Evolutionary conservation across 1,140 invertebrate species (phyloP).

Genomic region (Coelopa frigida): DNA sequence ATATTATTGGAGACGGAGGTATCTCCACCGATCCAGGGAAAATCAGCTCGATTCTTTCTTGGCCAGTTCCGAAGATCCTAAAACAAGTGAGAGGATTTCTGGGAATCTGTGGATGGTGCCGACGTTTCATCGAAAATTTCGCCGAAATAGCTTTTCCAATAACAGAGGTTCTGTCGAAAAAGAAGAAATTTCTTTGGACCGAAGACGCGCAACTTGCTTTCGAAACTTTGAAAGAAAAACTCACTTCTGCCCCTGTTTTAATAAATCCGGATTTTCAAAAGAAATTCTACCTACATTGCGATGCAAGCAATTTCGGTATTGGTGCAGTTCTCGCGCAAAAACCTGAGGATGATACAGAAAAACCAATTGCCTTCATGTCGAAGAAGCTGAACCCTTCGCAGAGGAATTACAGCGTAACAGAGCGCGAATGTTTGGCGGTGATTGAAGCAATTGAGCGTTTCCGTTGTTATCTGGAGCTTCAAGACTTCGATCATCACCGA

Average conservation of each 20-base stretch:
- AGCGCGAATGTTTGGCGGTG: conserved; percentile 10
- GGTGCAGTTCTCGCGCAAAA: conserved; percentile 9
- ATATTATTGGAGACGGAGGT: conserved; percentile 10
- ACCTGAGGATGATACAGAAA: conserved; percentile 12
- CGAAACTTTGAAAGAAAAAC: conserved; percentile 4
- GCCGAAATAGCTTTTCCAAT: conserved; percentile 29
- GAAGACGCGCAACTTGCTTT: conserved; percentile 3
- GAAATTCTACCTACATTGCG: conserved; percentile 15
- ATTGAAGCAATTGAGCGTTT: conserved; percentile 3
- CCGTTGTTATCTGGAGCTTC: conserved; percentile 2
- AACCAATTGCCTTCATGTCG: conserved; percentile 13
- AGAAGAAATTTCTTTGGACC: conserved; percentile 6
- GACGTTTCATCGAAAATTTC: conserved; percentile 36
- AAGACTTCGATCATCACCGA: conserved; percentile 5
- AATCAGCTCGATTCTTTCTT: not conserved
- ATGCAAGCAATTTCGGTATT: conserved; percentile 16
- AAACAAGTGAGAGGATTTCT: conserved; percentile 11
- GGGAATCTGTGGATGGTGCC: conserved; percentile 30
- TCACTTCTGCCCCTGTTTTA: conserved; percentile 20
- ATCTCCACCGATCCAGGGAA: conserved; percentile 7
- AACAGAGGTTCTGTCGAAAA: conserved; percentile 27
- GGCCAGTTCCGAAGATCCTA: not conserved
- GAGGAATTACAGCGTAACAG: conserved; percentile 7
- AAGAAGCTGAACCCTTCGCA: conserved; percentile 6
- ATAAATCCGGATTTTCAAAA: conserved; percentile 23